Evolutionary conservation across 2,113 vertebrate genomes (phyloP), one percentile per base, ranked within the genome.

Genomic region (Gopherus evgoodei): DNA sequence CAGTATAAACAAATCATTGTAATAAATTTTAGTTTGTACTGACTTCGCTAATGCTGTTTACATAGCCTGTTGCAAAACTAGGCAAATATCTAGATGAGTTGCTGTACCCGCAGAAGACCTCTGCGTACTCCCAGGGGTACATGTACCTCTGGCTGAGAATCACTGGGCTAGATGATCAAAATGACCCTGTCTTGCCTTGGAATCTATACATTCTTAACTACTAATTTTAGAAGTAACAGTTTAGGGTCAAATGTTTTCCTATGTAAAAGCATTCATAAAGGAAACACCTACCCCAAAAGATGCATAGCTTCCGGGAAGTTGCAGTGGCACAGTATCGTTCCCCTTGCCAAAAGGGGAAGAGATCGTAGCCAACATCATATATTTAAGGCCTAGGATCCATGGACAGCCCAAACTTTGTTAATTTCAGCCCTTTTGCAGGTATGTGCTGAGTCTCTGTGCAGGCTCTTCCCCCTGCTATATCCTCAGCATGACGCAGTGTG

Each of bases 351-450:
- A 76, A 76, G 21, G 42, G 72, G 5, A 25, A 27, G 72, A 76
- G 38, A 25, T 42, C 38, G 7, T 24, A 44, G 72, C 21, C 11
- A 76, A 76, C 38, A 44, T 24, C 44, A 13, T 1, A 11, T 76
- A 44, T 44, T 42, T 76, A 94, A 94, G 94, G 50, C 69, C 80
- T 94, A 19, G 65, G 89, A 38, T 90, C 76, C 84, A 42, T 89
- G 90, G 92, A 81, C 54, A 92, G n/a, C 81, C 84, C 79, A 88
- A 95, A 91, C 57, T 86, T 84, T 65, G 81, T 24, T 0, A 0
- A 38, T 35, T 31, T 69, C 35, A 69, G 35, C 31, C 31, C 16
- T n/a, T 69, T 9, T n/a, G 62, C 62, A 84, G 57, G 6, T 90
- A 89, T 4, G 22, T 56, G 81, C 35, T 38, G 35, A 53, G 16